These are phyloP conservation scores for Pelodiscus sinensis DNA, from an alignment of 2,113 vertebrate genomes.

Conservation along the genomic window DNA sequence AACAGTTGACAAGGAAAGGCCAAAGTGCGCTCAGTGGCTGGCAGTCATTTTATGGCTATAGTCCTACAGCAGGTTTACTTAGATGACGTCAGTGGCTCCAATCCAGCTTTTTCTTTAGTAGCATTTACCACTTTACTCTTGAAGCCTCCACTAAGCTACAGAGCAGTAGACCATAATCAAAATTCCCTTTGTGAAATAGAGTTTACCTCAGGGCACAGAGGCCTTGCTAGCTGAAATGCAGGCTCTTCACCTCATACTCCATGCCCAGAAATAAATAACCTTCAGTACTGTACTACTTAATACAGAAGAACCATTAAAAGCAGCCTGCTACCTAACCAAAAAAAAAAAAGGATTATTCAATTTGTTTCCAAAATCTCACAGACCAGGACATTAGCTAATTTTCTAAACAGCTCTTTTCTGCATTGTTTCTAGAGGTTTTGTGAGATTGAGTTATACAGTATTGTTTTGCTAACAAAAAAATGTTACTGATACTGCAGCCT, in stretches of 20 bases:
- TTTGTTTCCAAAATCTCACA: constrained; percentile 62
- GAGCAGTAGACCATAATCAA: constrained; percentile 87
- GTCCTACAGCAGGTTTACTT: constrained; percentile 91
- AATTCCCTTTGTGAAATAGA: constrained; percentile 89
- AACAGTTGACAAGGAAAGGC: constrained; percentile 84
- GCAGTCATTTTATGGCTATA: constrained; percentile 86
- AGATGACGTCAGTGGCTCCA: constrained; percentile 93
- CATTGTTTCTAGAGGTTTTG: constrained; percentile 29
- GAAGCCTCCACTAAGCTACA: constrained; percentile 84
- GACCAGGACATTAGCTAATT: constrained; percentile 63
- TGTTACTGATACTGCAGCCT: background rate
- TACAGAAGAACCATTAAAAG: constrained; percentile 75
- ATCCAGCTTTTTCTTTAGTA: constrained; percentile 90
- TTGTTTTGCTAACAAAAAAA: constrained; percentile 19
- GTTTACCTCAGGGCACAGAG: constrained; percentile 87
- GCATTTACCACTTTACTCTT: constrained; percentile 88
- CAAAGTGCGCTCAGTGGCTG: constrained; percentile 88
- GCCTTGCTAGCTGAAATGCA: constrained; percentile 75
- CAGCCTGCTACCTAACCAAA: constrained; percentile 37
- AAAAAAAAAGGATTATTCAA: constrained; percentile 37
- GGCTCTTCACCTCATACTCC: constrained; percentile 66
- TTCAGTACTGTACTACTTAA: constrained; percentile 74
- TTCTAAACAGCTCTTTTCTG: constrained; percentile 35
- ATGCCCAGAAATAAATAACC: constrained; percentile 75
- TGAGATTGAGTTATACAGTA: background rate